phyloP scores from a whole-genome alignment of 2,113 vertebrate genomes.

The Ptychochromis oligacanthus region DNA sequence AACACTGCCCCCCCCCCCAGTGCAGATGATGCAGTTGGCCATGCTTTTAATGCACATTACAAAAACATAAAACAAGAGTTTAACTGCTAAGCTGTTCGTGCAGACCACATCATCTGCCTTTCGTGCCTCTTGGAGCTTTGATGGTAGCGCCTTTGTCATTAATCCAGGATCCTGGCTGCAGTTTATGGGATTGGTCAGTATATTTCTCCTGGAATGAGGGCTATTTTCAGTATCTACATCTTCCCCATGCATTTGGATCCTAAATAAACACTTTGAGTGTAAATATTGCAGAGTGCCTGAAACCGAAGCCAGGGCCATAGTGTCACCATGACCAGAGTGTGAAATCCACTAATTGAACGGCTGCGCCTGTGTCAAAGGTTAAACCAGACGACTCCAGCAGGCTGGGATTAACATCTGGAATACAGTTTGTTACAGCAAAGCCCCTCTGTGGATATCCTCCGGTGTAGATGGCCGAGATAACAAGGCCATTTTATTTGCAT shows the following conservation, averaged over 20 bases:
- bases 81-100: constrained; percentile 28
- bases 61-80: constrained; percentile 32
- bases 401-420: constrained; percentile 70
- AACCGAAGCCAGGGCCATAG: constrained; percentile 41
- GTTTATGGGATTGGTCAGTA: constrained; percentile 53
- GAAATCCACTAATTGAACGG: constrained; percentile 72
- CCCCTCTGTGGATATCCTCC: constrained; percentile 23
- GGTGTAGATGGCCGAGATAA: constrained; percentile 46
- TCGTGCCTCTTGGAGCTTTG: constrained; percentile 33
- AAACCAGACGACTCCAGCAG: constrained; percentile 55
- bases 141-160: constrained; percentile 52
- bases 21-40: constrained; percentile 46
- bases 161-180: constrained; percentile 50
- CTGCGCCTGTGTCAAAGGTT: constrained; percentile 68
- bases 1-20: constrained; percentile 12
- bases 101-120: constrained; percentile 59
- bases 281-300: constrained; percentile 36
- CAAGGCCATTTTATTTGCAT: constrained; percentile 41
- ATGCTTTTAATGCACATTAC: constrained; percentile 31
- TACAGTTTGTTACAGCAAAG: constrained; percentile 51
- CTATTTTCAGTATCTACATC: constrained; percentile 41
- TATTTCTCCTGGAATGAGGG: constrained; percentile 35
- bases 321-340: constrained; percentile 59
- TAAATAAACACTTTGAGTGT: constrained; percentile 23
- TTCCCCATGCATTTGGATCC: constrained; percentile 10